Conservation (phyloP, 2,797 vertebrate species). For the Anisognathus igniventris region DNA sequence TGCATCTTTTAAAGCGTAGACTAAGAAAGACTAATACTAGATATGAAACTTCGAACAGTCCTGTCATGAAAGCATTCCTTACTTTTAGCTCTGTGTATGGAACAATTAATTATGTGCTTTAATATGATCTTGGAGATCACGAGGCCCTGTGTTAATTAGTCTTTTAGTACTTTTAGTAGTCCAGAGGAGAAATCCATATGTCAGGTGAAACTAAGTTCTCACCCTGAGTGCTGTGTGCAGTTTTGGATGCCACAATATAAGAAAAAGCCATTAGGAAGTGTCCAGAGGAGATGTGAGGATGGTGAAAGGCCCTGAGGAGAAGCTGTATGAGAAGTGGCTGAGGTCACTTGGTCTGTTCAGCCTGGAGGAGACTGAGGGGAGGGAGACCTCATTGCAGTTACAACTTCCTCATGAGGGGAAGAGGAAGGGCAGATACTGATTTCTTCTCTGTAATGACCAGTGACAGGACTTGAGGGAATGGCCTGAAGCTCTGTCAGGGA, state of each 20-base stretch:
- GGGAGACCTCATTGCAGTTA: not conserved
- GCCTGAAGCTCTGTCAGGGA: not conserved
- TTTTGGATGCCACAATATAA: not conserved
- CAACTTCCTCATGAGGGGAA: fast-evolving
- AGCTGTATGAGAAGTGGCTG: fast-evolving
- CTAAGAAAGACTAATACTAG: not conserved
- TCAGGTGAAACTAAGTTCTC: not conserved
- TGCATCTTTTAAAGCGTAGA: not conserved
- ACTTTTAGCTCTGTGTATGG: not conserved
- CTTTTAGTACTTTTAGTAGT: not conserved
- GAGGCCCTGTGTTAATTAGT: not conserved
- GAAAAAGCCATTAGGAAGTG: not conserved
- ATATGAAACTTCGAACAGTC: not conserved
- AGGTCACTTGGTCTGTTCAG: not conserved
- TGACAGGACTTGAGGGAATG: not conserved
- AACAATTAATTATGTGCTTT: not conserved
- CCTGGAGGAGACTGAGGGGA: not conserved
- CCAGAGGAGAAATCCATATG: not conserved
- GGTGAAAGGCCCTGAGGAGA: not conserved
- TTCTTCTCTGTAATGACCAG: not conserved
- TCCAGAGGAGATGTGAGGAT: not conserved
- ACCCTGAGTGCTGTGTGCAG: not conserved
- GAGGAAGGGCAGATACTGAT: not conserved
- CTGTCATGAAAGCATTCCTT: not conserved
- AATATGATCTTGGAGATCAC: not conserved